A percentile compares a stretch with the other conserved stretches of the same genome.
Conservation (phyloP, 2,113 vertebrate genomes). For the Sus scrofa region DNA sequence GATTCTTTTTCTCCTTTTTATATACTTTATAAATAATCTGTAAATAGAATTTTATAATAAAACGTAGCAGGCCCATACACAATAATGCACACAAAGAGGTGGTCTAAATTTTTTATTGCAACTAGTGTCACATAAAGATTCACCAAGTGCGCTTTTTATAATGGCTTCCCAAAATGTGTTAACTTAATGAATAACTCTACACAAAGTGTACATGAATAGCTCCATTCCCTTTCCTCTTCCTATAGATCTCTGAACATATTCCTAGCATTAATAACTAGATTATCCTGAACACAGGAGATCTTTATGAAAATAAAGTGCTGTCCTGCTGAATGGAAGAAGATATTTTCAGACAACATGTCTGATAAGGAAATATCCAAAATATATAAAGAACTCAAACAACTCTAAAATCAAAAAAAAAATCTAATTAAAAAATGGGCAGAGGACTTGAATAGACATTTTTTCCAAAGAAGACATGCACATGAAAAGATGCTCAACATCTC, state of each 20-base stretch:
- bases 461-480: background rate
- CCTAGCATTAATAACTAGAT: background rate
- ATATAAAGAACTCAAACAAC: background rate
- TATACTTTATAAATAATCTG: constrained; percentile 9
- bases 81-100: constrained; percentile 12
- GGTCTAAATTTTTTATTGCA: constrained; percentile 3
- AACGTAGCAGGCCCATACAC: background rate
- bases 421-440: background rate
- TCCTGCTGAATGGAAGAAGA: background rate
- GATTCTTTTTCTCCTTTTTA: background rate
- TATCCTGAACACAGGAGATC: constrained; percentile 2
- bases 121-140: background rate
- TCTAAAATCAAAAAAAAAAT: background rate
- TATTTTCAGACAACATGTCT: background rate
- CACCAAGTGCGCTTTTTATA: background rate
- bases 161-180: constrained; percentile 8
- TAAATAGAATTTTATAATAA: constrained; percentile 47
- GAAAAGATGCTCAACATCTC: background rate
- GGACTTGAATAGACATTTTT: background rate
- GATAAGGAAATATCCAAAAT: background rate
- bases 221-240: constrained; percentile 34
- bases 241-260: background rate
- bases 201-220: background rate
- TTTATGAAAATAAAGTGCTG: background rate
- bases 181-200: constrained; percentile 36